Evolutionary conservation across 2,113 vertebrate species (phyloP).

Genomic region (Ageneiosus marmoratus): DNA sequence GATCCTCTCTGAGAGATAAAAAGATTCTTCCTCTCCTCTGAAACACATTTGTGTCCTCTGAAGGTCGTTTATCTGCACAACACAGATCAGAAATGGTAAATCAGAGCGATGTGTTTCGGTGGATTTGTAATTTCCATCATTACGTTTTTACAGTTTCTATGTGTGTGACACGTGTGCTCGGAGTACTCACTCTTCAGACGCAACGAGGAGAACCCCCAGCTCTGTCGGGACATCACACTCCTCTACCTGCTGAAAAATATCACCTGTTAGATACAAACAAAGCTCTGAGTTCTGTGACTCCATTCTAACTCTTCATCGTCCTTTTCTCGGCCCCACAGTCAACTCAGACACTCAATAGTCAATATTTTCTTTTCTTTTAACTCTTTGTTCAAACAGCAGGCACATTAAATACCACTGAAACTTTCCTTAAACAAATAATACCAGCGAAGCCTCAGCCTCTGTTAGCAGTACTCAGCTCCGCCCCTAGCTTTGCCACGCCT

Average conservation of each 20-base stretch:
- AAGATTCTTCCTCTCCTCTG: conserved; percentile 34
- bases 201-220: conserved; percentile 66
- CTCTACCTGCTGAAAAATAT: conserved; percentile 22
- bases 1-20: conserved; percentile 40
- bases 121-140: not conserved
- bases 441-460: not conserved
- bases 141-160: not conserved
- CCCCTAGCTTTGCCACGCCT: not conserved
- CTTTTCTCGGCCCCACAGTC: not conserved
- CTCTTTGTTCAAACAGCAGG: not conserved
- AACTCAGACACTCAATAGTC: not conserved
- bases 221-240: conserved; percentile 44
- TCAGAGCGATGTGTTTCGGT: not conserved
- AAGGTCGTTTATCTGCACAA: not conserved
- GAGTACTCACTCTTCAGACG: conserved; percentile 65
- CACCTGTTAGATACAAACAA: too few relatives aligned
- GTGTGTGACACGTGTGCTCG: not conserved
- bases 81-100: not conserved
- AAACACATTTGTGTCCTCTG: conserved; percentile 30
- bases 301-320: not conserved
- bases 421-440: not conserved
- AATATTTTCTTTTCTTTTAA: conserved; percentile 8
- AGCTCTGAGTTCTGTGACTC: too few relatives aligned
- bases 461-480: not conserved
- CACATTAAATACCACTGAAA: not conserved